A percentile compares a stretch with the other conserved stretches of the same genome.
These are phyloP conservation scores for Pangasius macronema DNA, from an alignment of 2,797 vertebrate genomes.

Conservation along the genomic window DNA sequence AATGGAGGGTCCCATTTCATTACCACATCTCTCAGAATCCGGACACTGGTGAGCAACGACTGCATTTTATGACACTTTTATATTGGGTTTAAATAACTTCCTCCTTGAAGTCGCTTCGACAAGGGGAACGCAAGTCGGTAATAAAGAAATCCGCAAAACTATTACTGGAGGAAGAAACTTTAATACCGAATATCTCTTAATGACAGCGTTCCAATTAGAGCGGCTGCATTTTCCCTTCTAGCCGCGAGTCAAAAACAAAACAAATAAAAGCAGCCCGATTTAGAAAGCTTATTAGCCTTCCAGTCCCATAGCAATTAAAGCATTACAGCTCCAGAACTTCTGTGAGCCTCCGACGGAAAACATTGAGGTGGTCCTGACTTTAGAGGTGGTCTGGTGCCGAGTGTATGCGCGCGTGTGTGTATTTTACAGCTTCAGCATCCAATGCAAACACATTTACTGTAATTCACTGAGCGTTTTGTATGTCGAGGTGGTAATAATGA, in stretches of 20 bases:
- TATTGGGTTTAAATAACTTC: constrained; percentile 65
- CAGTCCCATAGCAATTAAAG: constrained; percentile 83
- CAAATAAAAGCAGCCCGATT: constrained; percentile 83
- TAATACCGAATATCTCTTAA: constrained; percentile 81
- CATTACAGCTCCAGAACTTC: constrained; percentile 81
- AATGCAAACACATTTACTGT: constrained; percentile 52
- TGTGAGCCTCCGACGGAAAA: constrained; percentile 77
- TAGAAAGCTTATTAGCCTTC: constrained; percentile 85
- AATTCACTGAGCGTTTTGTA: constrained; percentile 43
- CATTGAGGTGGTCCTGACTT: constrained; percentile 80
- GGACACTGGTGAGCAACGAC: constrained; percentile 43
- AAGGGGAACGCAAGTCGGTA: constrained; percentile 55
- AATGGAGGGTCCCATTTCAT: constrained; percentile 43
- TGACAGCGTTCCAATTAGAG: constrained; percentile 80
- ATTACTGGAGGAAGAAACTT: constrained; percentile 79
- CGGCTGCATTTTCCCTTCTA: constrained; percentile 77
- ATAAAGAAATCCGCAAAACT: constrained; percentile 61
- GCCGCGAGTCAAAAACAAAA: constrained; percentile 80
- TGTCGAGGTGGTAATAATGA: constrained; percentile 42
- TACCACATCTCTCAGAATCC: constrained; percentile 54
- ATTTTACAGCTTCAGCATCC: constrained; percentile 57
- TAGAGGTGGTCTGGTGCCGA: constrained; percentile 75
- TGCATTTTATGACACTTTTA: constrained; percentile 54
- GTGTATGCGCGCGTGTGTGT: constrained; percentile 41
- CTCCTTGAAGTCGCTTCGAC: constrained; percentile 60